Evolutionary conservation across 2,797 vertebrate species (phyloP), one percentile per base, ranked within the genome.

Genomic region (Peromyscus attwateri): DNA sequence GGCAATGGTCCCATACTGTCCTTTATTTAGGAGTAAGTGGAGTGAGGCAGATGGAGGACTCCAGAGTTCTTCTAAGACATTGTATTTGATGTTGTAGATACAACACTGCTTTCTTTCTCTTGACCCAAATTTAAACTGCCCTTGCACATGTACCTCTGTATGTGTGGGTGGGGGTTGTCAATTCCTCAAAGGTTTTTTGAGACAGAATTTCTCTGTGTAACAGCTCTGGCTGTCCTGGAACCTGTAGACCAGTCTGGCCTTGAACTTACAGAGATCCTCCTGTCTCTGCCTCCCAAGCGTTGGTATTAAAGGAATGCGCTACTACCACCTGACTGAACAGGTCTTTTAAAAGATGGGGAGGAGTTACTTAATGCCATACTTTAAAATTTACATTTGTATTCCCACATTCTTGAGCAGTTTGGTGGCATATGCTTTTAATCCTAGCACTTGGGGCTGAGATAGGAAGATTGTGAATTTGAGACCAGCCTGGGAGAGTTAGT

Each of bases 31-130:
- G 68, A 93, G 37, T 73, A 43, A 19, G 25, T 84, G 23, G 71
- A 55, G 23, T 66, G 73, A 79, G 49, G 34, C 14, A 88, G 49
- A 73, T 55, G 3, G n/a, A 84, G 21, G 14, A 55, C 19, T 89
- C 68, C 29, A 49, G 31, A 87, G 82, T 88, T 93, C 83, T 91
- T 93, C 73, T 76, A 75, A 75, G 37, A 5, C 31, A 84, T 71
- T 88, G 37, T 40, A 83, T 93, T 79, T 75, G 60, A 37, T 92
- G 19, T 46, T 84, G 10, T 23, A n/a, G 62, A 23, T 68, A 68
- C 21, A 87, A 2, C n/a, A 29, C 21, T 88, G 64, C 57, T 80
- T 91, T 88, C 84, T 75, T 10, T 57, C 46, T 31, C 34, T 66
- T 68, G 83, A n/a, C 62, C 46, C 29, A 66, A 49, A 85, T 68